Conservation (phyloP, 2,113 vertebrate species). For the Symphodus melops region DNA sequence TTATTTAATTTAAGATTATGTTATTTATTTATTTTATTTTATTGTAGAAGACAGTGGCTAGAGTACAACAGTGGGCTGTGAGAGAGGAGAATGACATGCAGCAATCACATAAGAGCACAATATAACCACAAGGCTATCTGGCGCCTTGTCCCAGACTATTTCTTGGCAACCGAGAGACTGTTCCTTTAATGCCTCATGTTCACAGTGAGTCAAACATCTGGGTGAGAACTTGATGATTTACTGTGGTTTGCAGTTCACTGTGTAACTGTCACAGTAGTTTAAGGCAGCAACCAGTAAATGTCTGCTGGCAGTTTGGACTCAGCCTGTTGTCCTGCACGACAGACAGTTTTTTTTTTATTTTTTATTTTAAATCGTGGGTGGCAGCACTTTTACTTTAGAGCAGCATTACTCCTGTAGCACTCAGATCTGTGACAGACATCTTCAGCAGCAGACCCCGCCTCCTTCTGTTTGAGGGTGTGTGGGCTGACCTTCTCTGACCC, state of each 20-base stretch:
- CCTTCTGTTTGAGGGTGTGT: slow-evolving; percentile 21
- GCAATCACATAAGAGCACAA: too few species aligned
- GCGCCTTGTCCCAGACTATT: background rate
- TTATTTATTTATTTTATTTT: too few species aligned
- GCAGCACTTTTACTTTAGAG: slow-evolving; percentile 64
- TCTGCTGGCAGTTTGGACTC: slow-evolving; percentile 46
- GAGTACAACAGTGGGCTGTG: too few species aligned
- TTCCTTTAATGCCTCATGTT: background rate
- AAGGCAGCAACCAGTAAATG: slow-evolving; percentile 37
- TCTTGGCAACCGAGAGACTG: background rate
- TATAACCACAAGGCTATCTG: too few species aligned
- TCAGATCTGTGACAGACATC: slow-evolving; percentile 60
- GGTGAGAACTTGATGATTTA: slow-evolving; percentile 19
- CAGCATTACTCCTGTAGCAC: slow-evolving; percentile 25
- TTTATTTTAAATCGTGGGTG: slow-evolving; percentile 26
- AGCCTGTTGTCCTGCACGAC: slow-evolving; percentile 17
- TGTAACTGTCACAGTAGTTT: slow-evolving; percentile 47
- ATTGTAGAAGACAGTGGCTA: too few species aligned
- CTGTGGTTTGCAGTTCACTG: slow-evolving; percentile 18
- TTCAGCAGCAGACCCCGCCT: background rate
- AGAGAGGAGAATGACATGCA: too few species aligned
- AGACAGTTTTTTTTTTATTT: slow-evolving; percentile 20
- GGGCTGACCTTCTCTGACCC: slow-evolving; percentile 60
- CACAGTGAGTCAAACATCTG: slow-evolving; percentile 4
- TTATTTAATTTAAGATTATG: too few species aligned